Evolutionary conservation across 1,140 invertebrate species (phyloP), one percentile per base, ranked within the genome.

Genomic region (Andrena cerasifolii): DNA sequence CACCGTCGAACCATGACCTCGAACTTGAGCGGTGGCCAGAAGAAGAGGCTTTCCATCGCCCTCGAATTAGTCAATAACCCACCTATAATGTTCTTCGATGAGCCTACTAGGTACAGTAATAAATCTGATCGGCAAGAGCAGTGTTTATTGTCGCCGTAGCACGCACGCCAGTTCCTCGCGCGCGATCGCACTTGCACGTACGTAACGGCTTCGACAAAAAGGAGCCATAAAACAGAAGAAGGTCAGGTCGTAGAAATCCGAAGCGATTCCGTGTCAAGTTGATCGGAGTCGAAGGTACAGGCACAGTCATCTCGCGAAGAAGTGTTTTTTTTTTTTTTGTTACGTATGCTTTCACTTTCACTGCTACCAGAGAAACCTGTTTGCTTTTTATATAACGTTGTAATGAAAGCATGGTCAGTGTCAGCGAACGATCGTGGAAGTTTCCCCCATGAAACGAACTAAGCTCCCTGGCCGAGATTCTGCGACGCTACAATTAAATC

Each of bases 81-180:
- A 26, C 96, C 96, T 1, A 96, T 99, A 70, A 99, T 99, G 97
- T 99, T 99, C 92, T 99, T 99, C 89, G 98, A 99, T 90, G 98
- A 99, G 90, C 98, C 98, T 0, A 99, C 98, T 0, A 96, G 95
- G 95, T 94, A 80, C 90, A 8, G 16, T 8, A 16, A 47, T 45
- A 63, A 26, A 18, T 5, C 14, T 33, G 33, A 18, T n/a, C 3
- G n/a, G n/a, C n/a, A n/a, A n/a, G n/a, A n/a, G n/a, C n/a, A n/a
- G n/a, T n/a, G n/a, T n/a, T n/a, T n/a, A n/a, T n/a, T n/a, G n/a
- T n/a, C n/a, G n/a, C n/a, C n/a, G n/a, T n/a, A n/a, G n/a, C n/a
- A n/a, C n/a, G n/a, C n/a, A n/a, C n/a, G n/a, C n/a, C n/a, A n/a
- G n/a, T n/a, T n/a, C n/a, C n/a, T n/a, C n/a, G 16, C 5, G 6